Evolutionary conservation across 2,113 vertebrate genomes (phyloP).

Genomic region (Lipotes vexillifer): DNA sequence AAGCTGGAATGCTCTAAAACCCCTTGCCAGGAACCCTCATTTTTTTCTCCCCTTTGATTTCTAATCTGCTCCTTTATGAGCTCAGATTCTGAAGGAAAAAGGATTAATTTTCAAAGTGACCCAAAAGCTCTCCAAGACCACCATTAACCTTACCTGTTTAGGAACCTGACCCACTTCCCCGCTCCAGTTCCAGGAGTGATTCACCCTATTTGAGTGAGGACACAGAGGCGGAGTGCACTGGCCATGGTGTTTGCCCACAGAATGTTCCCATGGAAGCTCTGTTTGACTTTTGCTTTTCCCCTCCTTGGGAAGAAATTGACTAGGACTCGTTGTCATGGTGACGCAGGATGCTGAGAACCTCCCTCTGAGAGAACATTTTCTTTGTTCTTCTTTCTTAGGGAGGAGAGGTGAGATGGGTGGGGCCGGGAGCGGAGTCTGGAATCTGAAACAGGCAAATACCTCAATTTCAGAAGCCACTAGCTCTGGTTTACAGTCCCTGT

Average conservation of each 20-base stretch:
- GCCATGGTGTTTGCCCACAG: background rate
- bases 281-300: slow-evolving; percentile 36
- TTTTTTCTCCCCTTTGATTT: slow-evolving; percentile 8
- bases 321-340: slow-evolving; percentile 28
- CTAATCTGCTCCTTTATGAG: slow-evolving; percentile 43
- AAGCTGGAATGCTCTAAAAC: background rate
- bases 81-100: slow-evolving; percentile 29
- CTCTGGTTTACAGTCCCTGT: background rate
- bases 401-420: background rate
- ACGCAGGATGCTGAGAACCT: background rate
- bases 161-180: background rate
- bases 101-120: slow-evolving; percentile 59
- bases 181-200: background rate
- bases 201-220: background rate
- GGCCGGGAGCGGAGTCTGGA: background rate
- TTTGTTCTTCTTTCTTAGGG: background rate
- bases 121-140: slow-evolving; percentile 34
- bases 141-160: slow-evolving; percentile 9
- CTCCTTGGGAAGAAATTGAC: background rate
- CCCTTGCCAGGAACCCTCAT: background rate
- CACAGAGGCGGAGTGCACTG: background rate
- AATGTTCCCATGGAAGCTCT: background rate
- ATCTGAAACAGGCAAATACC: background rate
- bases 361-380: background rate
- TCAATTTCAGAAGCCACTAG: background rate